phyloP scores from a whole-genome alignment of 2,797 vertebrate species.

The Mormyrus hasselquistii region DNA sequence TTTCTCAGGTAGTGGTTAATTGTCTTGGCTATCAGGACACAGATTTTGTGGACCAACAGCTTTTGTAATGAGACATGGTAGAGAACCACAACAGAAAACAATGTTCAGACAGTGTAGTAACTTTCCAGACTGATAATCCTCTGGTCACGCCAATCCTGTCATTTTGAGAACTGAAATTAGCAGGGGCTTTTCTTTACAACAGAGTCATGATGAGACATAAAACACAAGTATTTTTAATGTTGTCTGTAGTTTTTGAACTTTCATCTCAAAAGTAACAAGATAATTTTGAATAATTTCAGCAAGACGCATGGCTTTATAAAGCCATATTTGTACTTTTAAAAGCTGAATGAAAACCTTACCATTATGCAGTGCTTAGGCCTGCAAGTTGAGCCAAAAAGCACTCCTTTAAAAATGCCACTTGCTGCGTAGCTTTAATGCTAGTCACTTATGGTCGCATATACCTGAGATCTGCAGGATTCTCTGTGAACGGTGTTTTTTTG shows the following conservation, averaged over 20 bases:
- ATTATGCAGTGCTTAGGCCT: neutral
- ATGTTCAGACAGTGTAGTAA: neutral
- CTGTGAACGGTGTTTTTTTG: neutral
- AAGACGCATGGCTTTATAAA: neutral
- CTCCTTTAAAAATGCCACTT: neutral
- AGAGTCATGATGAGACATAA: neutral
- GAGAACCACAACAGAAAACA: neutral
- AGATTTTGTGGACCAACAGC: neutral
- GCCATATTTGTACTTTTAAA: neutral
- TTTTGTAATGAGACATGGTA: neutral
- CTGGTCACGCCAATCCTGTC: neutral
- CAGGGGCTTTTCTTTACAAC: neutral
- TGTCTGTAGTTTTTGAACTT: neutral
- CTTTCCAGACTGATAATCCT: neutral
- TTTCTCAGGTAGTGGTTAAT: neutral
- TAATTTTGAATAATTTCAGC: neutral
- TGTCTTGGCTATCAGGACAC: neutral
- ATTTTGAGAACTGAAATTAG: conserved; percentile 3
- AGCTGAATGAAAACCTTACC: neutral
- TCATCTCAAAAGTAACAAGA: neutral
- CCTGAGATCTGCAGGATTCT: neutral
- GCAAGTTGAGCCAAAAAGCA: neutral
- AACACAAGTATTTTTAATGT: neutral
- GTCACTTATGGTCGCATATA: neutral
- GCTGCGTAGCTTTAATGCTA: neutral